A percentile compares a stretch with the other conserved stretches of the same genome.
These are phyloP conservation scores for Halichoeres trimaculatus DNA, from an alignment of 2,113 vertebrate species.

Conservation along the genomic window DNA sequence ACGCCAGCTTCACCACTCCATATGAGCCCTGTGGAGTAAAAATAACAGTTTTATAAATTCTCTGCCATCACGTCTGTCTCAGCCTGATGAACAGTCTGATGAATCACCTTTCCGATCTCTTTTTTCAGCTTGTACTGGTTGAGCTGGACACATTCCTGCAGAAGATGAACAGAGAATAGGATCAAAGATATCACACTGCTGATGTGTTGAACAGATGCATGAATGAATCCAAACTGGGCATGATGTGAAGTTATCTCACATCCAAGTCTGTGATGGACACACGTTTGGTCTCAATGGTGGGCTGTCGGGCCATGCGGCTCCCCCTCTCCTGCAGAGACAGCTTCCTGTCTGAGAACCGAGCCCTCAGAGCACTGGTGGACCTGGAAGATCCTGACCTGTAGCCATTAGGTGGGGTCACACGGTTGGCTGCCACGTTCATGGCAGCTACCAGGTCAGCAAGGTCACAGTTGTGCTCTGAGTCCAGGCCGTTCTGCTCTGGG, in stretches of 20 bases:
- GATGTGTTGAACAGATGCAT: neutral
- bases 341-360: conserved; percentile 87
- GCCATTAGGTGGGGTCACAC: conserved; percentile 57
- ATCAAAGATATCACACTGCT: neutral
- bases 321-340: conserved; percentile 92
- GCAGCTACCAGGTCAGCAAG: conserved; percentile 89
- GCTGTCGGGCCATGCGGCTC: conserved; percentile 85
- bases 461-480: conserved; percentile 78
- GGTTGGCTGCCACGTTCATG: conserved; percentile 79
- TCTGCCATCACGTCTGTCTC: neutral
- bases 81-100: neutral
- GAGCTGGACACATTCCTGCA: conserved; percentile 92
- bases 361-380: conserved; percentile 63
- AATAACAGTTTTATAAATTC: conserved; percentile 8
- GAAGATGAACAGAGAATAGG: conserved; percentile 3
- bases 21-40: conserved; percentile 89
- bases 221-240: neutral
- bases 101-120: conserved; percentile 95
- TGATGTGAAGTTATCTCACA: conserved; percentile 71
- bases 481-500: conserved; percentile 65
- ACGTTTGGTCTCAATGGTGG: conserved; percentile 92
- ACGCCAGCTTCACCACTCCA: conserved; percentile 94
- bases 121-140: conserved; percentile 95
- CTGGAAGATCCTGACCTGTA: conserved; percentile 23
- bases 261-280: conserved; percentile 92